Evolutionary conservation across 2,888 invertebrate species (phyloP).

Genomic region (Ctena decussata): DNA sequence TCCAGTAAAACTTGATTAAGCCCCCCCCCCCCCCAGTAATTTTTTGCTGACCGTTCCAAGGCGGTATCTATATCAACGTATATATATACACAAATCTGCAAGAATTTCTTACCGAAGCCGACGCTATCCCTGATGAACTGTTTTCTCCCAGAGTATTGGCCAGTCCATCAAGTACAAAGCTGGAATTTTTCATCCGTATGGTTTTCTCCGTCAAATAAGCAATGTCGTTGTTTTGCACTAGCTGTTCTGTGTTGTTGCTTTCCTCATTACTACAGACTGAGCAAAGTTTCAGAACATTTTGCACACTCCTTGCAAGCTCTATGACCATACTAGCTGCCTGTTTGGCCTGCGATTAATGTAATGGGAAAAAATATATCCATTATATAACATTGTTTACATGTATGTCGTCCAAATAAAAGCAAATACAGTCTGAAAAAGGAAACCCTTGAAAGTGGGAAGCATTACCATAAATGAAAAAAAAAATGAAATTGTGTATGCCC

Average conservation of each 20-base stretch:
- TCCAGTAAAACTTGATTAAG: too few species aligned
- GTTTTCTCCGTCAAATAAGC: constrained; percentile 14
- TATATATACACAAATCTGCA: too few species aligned
- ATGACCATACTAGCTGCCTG: constrained; percentile 37
- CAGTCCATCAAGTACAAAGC: constrained; percentile 44
- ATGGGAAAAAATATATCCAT: too few species aligned
- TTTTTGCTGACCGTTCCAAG: too few species aligned
- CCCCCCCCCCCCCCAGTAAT: too few species aligned
- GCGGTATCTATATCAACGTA: too few species aligned
- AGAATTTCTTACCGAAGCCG: constrained; percentile 54
- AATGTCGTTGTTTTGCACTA: constrained; percentile 36
- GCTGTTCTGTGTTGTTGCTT: constrained; percentile 37
- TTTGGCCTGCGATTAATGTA: constrained; percentile 41
- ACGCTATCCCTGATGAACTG: constrained; percentile 1
- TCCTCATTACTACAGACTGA: constrained; percentile 37
- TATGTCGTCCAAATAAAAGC: too few species aligned
- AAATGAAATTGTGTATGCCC: too few species aligned
- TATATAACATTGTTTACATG: too few species aligned
- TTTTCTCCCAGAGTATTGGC: constrained; percentile 9
- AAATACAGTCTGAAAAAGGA: too few species aligned
- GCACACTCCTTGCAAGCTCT: constrained; percentile 31
- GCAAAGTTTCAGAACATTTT: constrained; percentile 37
- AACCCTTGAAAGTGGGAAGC: too few species aligned
- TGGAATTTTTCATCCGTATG: constrained; percentile 27
- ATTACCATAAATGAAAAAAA: too few species aligned